phyloP scores from a whole-genome alignment of 2,888 invertebrate genomes.

The Tetrapedia diversipes region DNA sequence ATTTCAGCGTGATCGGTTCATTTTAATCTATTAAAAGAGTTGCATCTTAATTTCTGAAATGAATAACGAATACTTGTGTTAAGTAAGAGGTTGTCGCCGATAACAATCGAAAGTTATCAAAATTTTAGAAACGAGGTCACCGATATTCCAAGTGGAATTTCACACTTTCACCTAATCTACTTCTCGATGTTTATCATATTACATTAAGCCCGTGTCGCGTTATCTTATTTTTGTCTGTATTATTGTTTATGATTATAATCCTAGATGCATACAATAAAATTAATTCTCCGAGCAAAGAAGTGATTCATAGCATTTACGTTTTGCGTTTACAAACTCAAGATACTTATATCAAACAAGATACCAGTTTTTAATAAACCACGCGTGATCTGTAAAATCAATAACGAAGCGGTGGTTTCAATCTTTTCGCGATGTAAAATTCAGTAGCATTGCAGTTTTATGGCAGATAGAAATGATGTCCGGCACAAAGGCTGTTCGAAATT shows the following conservation, averaged over 20 bases:
- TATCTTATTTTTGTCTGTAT: slow-evolving; percentile 33
- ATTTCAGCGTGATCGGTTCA: slow-evolving; percentile 13
- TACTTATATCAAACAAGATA: background rate
- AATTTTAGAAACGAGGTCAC: slow-evolving; percentile 40
- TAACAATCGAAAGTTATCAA: slow-evolving; percentile 15
- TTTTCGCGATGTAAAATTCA: slow-evolving; percentile 27
- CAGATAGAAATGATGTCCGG: slow-evolving; percentile 2
- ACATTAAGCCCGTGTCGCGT: background rate
- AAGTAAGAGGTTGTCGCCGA: background rate
- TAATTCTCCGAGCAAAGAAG: background rate
- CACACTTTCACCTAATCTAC: slow-evolving; percentile 51
- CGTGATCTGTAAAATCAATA: slow-evolving; percentile 31
- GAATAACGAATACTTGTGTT: background rate
- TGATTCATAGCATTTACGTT: slow-evolving; percentile 29
- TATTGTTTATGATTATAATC: slow-evolving; percentile 33
- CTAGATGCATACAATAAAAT: slow-evolving; percentile 26
- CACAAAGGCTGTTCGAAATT: too few species aligned
- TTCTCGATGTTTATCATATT: slow-evolving; percentile 28
- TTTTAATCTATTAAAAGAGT: too few species aligned
- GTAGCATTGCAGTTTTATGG: slow-evolving; percentile 7
- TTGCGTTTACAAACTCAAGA: background rate
- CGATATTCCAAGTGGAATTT: slow-evolving; percentile 46
- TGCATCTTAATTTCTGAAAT: slow-evolving; percentile 1
- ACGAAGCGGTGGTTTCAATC: slow-evolving; percentile 32
- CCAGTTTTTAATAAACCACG: slow-evolving; percentile 34